Conservation (phyloP, 2,797 vertebrate genomes). For the Myiotriccus ornatus region DNA sequence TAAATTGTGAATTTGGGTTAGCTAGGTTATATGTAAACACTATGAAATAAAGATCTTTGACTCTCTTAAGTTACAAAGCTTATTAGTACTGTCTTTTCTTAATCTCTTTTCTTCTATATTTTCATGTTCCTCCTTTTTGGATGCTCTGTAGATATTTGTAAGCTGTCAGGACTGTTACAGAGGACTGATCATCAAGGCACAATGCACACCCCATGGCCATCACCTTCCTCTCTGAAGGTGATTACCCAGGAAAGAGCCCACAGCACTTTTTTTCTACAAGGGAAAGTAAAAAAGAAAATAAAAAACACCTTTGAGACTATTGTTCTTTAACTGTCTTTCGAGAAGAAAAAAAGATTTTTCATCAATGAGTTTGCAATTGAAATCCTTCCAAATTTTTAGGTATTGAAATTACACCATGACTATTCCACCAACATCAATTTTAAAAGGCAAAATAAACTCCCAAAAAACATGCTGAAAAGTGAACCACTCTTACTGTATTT, state of each 20-base stretch:
- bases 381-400: not conserved
- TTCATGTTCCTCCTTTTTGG: not conserved
- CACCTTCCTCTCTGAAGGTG: not conserved
- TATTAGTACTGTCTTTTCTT: not conserved
- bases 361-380: not conserved
- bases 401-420: not conserved
- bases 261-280: not conserved
- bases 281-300: not conserved
- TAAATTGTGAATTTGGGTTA: not conserved
- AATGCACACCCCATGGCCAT: rapidly evolving
- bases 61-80: not conserved
- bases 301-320: not conserved
- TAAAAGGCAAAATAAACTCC: not conserved
- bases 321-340: not conserved
- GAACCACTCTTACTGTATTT: not conserved
- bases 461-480: not conserved
- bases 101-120: not conserved
- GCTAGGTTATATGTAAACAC: not conserved
- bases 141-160: not conserved
- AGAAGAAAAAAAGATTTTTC: not conserved
- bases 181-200: not conserved
- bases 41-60: not conserved
- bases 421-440: not conserved
- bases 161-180: not conserved
- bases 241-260: not conserved